Evolutionary conservation across 2,113 vertebrate species (phyloP), one percentile per base, ranked within the genome.

Genomic region (Urocynchramus pylzowi): DNA sequence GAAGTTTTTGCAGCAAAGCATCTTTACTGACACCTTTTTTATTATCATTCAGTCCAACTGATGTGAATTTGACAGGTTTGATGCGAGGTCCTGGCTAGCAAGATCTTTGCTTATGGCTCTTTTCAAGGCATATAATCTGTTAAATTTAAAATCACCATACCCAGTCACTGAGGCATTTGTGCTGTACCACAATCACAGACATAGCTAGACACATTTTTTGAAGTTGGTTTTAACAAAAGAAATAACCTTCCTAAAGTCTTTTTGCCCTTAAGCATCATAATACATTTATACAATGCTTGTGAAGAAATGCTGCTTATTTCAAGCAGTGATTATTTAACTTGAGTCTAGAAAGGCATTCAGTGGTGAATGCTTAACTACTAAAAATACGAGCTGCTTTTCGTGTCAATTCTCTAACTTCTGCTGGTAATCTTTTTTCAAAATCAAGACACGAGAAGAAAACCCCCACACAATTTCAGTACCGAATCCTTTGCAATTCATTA

Each of bases 211-310:
- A 52, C 78, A 64, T 90, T 90, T 63, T 91, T 65, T 59, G 13
- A 92, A 90, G 91, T 89, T 89, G 31, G 22, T 92, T 95, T 90
- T 47, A 49, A 91, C 31, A 84, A 83, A 96, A 87, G 85, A 78
- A 94, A 90, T 90, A 96, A 80, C 88, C 89, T 87, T 84, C 91
- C 75, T 92, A 87, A 95, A 98, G 96, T 97, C 80, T 92, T 89
- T 44, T 50, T 74, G 77, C 77, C 73, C 89, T 95, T 73, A 54
- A 53, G 61, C 42, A 81, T 71, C 53, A 19, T 31, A 77, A 59
- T 70, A 61, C 28, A 49, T 87, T 12, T 77, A 20, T 86, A 74
- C 65, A 65, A 11, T 61, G 80, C 92, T 94, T 20, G n/a, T 57
- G 80, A 90, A 95, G 88, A 91, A 92, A 96, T 47, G 82, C 61